phyloP scores from a whole-genome alignment of 2,113 vertebrate species.

The Oncorhynchus masou region DNA sequence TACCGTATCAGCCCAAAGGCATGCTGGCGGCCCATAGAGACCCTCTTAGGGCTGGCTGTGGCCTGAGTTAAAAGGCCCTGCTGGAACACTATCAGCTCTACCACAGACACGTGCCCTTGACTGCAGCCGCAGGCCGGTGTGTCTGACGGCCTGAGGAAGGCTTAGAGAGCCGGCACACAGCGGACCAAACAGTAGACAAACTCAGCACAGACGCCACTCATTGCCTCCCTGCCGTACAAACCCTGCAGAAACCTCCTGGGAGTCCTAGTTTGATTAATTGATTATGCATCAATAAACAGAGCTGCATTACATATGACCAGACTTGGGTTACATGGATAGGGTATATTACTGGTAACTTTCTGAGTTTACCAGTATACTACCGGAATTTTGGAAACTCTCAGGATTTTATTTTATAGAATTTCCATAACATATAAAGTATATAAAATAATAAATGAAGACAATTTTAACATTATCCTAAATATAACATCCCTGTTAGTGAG shows the following conservation, averaged over 20 bases:
- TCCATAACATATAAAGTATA: too few relatives aligned
- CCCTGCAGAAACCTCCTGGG: conserved; percentile 28
- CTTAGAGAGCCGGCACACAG: conserved; percentile 21
- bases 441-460: too few relatives aligned
- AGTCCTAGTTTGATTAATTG: conserved; percentile 42
- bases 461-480: too few relatives aligned
- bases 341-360: neutral
- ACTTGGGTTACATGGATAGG: too few relatives aligned
- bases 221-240: neutral
- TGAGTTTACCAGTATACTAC: too few relatives aligned
- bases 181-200: neutral
- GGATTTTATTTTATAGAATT: too few relatives aligned
- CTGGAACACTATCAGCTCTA: conserved; percentile 29
- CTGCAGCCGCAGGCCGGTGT: conserved; percentile 2
- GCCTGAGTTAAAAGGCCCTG: conserved; percentile 9
- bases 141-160: conserved; percentile 11
- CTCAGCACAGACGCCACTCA: neutral
- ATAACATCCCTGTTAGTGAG: too few relatives aligned
- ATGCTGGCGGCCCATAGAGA: neutral
- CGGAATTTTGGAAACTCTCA: too few relatives aligned
- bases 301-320: neutral
- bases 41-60: neutral
- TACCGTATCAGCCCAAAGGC: conserved; percentile 38
- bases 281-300: conserved; percentile 8
- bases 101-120: conserved; percentile 9